phyloP scores from a whole-genome alignment of 2,888 invertebrate genomes.

The Volucella inflata region DNA sequence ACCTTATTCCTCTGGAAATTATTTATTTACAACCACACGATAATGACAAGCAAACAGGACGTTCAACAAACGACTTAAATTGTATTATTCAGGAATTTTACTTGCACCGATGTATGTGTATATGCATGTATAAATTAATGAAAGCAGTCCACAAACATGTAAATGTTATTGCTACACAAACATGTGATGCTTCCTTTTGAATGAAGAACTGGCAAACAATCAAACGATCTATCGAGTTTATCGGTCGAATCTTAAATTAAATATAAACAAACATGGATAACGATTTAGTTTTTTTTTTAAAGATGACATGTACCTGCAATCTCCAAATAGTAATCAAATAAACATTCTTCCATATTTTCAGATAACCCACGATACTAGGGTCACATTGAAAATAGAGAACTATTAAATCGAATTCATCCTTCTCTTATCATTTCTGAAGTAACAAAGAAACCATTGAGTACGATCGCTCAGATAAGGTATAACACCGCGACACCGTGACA shows the following conservation, averaged over 20 bases:
- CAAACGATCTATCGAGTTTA: not conserved
- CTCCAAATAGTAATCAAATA: slow-evolving; percentile 12
- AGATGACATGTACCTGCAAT: not conserved
- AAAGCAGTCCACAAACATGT: no score
- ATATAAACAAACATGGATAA: slow-evolving; percentile 16
- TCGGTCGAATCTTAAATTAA: not conserved
- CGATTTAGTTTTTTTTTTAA: no score
- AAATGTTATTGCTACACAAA: no score
- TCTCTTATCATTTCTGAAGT: not conserved
- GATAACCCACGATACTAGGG: slow-evolving; percentile 17
- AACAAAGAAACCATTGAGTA: slow-evolving; percentile 8
- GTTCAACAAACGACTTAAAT: not conserved
- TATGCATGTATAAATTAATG: no score
- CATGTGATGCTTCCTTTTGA: not conserved
- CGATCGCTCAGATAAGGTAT: slow-evolving; percentile 34
- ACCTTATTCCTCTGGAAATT: not conserved
- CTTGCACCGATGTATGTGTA: no score
- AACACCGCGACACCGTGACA: slow-evolving; percentile 67
- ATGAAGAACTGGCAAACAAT: not conserved
- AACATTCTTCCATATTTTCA: slow-evolving; percentile 24
- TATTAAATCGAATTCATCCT: slow-evolving; percentile 15
- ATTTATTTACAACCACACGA: not conserved
- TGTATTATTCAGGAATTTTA: not conserved
- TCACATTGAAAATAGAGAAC: slow-evolving; percentile 47
- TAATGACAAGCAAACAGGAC: not conserved